Percentiles rank a stretch among this genome's conserved stretches.
These are phyloP conservation scores for Troglohyphantes excavatus DNA, from an alignment of 2,888 invertebrate genomes.

Conservation along the genomic window DNA sequence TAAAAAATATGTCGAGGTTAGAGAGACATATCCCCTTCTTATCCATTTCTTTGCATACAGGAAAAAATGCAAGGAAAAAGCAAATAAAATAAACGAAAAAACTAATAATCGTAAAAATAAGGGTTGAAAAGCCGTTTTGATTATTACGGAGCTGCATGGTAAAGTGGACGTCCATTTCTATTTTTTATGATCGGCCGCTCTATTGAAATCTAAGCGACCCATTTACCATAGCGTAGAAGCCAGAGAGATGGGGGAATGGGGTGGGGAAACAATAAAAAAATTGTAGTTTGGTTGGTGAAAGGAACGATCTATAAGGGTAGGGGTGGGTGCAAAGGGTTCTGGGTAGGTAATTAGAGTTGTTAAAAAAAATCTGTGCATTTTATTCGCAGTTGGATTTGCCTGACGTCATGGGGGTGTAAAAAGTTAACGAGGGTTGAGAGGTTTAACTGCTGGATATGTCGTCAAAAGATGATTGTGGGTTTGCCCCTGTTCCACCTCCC, in stretches of 20 bases:
- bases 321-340: slow-evolving; percentile 58
- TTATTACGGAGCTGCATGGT: slow-evolving; percentile 23
- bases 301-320: not conserved
- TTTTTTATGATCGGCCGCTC: slow-evolving; percentile 38
- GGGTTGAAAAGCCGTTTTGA: slow-evolving; percentile 1
- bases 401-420: slow-evolving; percentile 69
- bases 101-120: not conserved
- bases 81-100: not conserved
- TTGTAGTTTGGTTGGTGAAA: not conserved
- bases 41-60: not conserved
- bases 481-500: not conserved
- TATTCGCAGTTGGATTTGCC: slow-evolving; percentile 62
- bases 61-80: not conserved
- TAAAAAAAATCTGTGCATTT: slow-evolving; percentile 70
- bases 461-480: slow-evolving; percentile 45
- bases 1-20: slow-evolving; percentile 21
- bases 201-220: slow-evolving; percentile 52
- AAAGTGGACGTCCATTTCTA: slow-evolving; percentile 1
- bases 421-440: slow-evolving; percentile 67
- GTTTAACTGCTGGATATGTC: slow-evolving; percentile 57
- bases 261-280: not conserved
- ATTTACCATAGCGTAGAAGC: not conserved
- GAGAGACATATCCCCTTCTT: slow-evolving; percentile 12
- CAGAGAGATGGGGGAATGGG: not conserved
- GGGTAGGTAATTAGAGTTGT: slow-evolving; percentile 68